phyloP scores from a whole-genome alignment of 1,140 invertebrate genomes.

The Zaprionus ornatus region DNA sequence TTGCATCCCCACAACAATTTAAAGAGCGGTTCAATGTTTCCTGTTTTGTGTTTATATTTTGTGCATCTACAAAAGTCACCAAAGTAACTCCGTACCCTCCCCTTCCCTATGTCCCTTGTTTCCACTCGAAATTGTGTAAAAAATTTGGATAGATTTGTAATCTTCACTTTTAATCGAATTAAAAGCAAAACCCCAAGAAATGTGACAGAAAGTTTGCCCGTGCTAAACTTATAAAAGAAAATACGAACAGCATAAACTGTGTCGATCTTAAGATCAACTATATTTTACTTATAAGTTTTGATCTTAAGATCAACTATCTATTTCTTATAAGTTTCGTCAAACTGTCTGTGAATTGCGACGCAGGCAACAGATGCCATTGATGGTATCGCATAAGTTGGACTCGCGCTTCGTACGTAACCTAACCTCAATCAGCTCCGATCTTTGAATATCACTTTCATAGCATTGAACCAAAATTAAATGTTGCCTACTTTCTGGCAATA shows the following conservation, averaged over 20 bases:
- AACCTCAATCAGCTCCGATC: conserved; percentile 10
- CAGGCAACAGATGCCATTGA: neutral
- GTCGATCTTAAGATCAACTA: conserved; percentile 34
- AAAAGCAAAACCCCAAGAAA: conserved; percentile 45
- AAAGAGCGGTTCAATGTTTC: conserved; percentile 81
- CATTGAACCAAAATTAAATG: neutral
- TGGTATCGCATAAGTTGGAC: neutral
- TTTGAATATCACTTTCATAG: neutral
- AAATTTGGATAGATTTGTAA: conserved; percentile 34
- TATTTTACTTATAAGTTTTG: too few species aligned
- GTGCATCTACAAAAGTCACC: conserved; percentile 67
- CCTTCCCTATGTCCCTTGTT: neutral
- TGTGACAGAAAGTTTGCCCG: conserved; percentile 49
- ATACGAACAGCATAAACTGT: conserved; percentile 43
- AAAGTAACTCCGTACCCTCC: neutral
- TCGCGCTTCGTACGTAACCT: conserved; percentile 10
- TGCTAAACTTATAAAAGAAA: conserved; percentile 27
- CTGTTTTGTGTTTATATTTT: conserved; percentile 76
- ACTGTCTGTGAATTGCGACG: conserved; percentile 64
- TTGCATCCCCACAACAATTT: conserved; percentile 76
- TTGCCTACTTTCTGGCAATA: neutral
- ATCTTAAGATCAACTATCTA: conserved; percentile 32
- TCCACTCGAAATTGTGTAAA: conserved; percentile 35
- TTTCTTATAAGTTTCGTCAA: conserved; percentile 71
- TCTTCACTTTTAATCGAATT: conserved; percentile 55